Base-by-base conservation (phyloP, 2,797 vertebrate species). In the Anguilla obscura region DNA sequence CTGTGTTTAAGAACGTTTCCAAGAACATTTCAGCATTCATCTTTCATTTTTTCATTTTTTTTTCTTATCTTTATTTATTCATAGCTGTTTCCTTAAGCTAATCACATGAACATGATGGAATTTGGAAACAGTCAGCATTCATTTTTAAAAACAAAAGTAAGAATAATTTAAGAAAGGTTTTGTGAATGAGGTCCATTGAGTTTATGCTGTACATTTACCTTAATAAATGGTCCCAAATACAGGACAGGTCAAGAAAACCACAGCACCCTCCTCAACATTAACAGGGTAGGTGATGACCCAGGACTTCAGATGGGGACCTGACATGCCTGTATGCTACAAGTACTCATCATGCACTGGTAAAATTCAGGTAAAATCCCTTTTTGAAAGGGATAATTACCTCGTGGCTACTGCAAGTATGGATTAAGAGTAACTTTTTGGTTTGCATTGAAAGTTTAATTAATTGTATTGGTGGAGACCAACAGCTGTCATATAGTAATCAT, bases 211-310 rank as follows among this genome's bases (percentile, higher is more conserved):
- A 54, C 54, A 10, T 12, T 60, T 60, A 12, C 18, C 18, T 60
- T 60, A 0, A 12, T 60, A 3, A 60, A 60, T 3, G 58, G 14
- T 14, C 3, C 18, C 3, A 16, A 24, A 66, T n/a, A 8, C 24
- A 12, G 6, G 60, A n/a, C 21, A 66, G 60, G 21, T 33, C 7
- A 71, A 30, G 69, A 30, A 69, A 71, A 27, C 69, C 12, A 9
- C 80, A 85, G 54, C 48, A 56, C 84, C 86, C 79, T 89, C 84
- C 85, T 85, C 82, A 85, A 63, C 56, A 33, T 86, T 8, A 69
- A 60, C 2, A 12, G 86, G 50, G 63, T 45, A 69, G 56, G 54
- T 85, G 76, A 89, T 79, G 82, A 85, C 88, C 74, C 83, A 66
- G 50, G 18, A 60, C 60, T 82, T 63, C 86, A 33, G 69, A 60